Conservation (phyloP, 2,888 invertebrate species). For the Eudasyphora cyanicolor region DNA sequence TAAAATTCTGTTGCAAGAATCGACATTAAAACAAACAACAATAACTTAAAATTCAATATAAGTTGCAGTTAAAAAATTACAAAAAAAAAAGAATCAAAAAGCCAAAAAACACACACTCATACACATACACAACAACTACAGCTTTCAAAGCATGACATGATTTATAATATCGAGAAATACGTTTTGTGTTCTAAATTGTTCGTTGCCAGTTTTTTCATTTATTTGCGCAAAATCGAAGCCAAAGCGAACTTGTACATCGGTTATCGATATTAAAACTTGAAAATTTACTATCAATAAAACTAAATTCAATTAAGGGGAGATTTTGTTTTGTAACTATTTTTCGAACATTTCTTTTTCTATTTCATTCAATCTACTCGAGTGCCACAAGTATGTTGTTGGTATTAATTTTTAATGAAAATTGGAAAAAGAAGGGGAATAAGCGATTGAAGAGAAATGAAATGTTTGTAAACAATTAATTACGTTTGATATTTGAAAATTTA, state of each 20-base stretch:
- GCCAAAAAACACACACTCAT: neutral
- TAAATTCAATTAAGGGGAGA: slow-evolving; percentile 16
- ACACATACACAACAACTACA: neutral
- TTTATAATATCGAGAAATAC: slow-evolving; percentile 4
- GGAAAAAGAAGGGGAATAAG: neutral
- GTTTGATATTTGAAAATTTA: too few relatives aligned
- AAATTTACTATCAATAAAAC: neutral
- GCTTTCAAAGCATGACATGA: neutral
- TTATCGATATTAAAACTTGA: neutral
- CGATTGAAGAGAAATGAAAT: neutral
- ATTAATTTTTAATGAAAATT: neutral
- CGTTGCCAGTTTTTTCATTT: neutral
- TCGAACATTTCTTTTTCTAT: neutral
- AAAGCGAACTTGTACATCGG: neutral
- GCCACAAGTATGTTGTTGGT: neutral
- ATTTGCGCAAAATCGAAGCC: neutral
- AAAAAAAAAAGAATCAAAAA: neutral
- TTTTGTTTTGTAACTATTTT: neutral
- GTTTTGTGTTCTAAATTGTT: slow-evolving; percentile 3
- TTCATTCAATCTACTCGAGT: neutral
- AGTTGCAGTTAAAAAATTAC: neutral
- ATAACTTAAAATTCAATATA: neutral
- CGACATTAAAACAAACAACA: neutral
- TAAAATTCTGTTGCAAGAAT: slow-evolving; percentile 13
- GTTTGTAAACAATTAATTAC: too few relatives aligned